Base-by-base conservation (phyloP, 2,113 vertebrate species). In the Labrus mixtus region DNA sequence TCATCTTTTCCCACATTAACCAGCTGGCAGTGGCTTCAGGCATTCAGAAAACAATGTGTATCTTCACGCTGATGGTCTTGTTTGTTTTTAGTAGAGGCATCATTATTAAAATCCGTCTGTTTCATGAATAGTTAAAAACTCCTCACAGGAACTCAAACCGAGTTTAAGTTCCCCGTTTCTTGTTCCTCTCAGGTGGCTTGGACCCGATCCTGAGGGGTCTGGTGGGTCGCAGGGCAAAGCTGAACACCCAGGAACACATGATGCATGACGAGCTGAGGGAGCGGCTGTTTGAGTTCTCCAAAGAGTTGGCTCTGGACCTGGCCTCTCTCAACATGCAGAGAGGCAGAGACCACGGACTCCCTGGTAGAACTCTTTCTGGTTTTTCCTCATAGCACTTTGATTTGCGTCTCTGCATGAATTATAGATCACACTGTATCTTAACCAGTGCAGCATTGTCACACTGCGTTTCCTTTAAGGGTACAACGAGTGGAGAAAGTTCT, bases 261-360 rank as follows among this genome's bases (percentile, higher is more conserved):
- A 36, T 97, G 16, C 77, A 93, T 45, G 84, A 95, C 1, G 95
- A 96, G 10, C 87, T 98, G 50, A 89, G 93, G 55, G 95, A 98
- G 0, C 66, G 1, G 17, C 91, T 98, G 1, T 97, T 97, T 41
- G 20, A 79, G 55, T 94, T 95, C 53, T 63, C 75, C 0, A 0
- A 3, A 0, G 4, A 54, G 0, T 2, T 94, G 64, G 87, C 93
- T 0, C 81, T 96, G 63, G 96, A 97, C 83, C 83, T 99, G 36
- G 88, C 82, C 0, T n/a, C 95, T 0, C 86, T 97, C 10, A 97
- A 97, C 88, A 84, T 96, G 92, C 96, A 98, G 45, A 87, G 93
- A 6, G 80, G 95, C 53, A 85, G 95, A 43, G 96, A 97, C 17
- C 95, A 97, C 0, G 95, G 93, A 43, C 86, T 98, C 0, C 93